Evolutionary conservation across 2,113 vertebrate species (phyloP).

Genomic region (Prolemur simus): DNA sequence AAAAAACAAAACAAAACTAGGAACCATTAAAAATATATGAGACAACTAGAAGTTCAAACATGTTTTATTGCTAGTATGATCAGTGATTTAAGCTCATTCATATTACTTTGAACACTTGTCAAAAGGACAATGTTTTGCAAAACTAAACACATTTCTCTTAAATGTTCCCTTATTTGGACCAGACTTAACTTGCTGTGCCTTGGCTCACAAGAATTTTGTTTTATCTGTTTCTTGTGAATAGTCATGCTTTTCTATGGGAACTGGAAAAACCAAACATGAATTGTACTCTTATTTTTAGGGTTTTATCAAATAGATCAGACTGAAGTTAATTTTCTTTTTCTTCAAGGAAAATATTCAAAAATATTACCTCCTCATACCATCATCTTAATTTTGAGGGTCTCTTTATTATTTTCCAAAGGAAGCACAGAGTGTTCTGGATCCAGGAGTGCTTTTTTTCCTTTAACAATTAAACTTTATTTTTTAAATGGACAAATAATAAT

Average conservation of each 20-base stretch:
- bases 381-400: neutral
- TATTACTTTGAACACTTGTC: neutral
- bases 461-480: neutral
- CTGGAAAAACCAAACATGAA: neutral
- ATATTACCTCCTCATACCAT: neutral
- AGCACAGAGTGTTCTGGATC: neutral
- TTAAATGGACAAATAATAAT: neutral
- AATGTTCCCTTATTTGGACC: neutral
- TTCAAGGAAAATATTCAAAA: neutral
- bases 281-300: neutral
- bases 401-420: neutral
- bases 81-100: neutral
- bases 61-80: neutral
- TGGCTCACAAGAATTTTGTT: constrained; percentile 8
- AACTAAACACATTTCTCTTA: constrained; percentile 21
- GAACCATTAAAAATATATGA: neutral
- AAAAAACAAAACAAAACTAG: neutral
- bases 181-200: neutral
- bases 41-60: neutral
- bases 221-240: neutral
- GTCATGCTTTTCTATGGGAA: constrained; percentile 15
- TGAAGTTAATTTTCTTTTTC: constrained; percentile 16
- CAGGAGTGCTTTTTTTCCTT: neutral
- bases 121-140: neutral
- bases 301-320: neutral